These are phyloP conservation scores for Leucosticte australis DNA, from an alignment of 2,113 vertebrate species.

Conservation along the genomic window DNA sequence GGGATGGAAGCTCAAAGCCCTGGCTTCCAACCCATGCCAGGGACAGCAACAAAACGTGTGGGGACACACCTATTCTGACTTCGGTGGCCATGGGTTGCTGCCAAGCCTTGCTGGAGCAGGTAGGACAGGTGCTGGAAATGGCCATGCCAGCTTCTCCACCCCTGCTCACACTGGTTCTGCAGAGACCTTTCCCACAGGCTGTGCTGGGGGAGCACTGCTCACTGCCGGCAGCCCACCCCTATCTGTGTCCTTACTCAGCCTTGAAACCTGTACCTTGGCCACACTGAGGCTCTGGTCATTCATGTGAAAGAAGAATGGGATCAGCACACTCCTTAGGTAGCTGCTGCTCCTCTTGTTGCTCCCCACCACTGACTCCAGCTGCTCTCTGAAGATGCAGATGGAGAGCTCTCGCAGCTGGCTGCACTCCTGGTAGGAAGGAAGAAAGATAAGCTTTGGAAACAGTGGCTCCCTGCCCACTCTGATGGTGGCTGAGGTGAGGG, in stretches of 20 bases:
- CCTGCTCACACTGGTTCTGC: neutral
- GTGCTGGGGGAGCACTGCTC: neutral
- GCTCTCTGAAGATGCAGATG: neutral
- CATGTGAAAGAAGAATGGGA: neutral
- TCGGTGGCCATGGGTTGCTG: neutral
- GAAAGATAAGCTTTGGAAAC: neutral
- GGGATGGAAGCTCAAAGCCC: neutral
- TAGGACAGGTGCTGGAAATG: neutral
- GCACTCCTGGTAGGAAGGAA: neutral
- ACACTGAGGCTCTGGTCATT: neutral
- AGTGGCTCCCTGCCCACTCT: neutral
- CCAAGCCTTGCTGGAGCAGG: neutral
- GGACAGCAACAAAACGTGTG: neutral
- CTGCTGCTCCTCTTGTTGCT: neutral
- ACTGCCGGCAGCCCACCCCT: neutral
- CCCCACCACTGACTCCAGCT: neutral
- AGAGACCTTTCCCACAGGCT: neutral
- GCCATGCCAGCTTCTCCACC: neutral
- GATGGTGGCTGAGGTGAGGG: neutral
- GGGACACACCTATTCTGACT: neutral
- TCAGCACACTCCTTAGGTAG: neutral
- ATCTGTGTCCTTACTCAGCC: neutral
- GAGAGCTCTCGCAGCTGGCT: neutral
- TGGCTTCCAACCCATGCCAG: accelerated
- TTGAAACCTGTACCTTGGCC: neutral